Conservation (phyloP, 2,888 invertebrate species). For the Caenorhabditis imperialis region DNA sequence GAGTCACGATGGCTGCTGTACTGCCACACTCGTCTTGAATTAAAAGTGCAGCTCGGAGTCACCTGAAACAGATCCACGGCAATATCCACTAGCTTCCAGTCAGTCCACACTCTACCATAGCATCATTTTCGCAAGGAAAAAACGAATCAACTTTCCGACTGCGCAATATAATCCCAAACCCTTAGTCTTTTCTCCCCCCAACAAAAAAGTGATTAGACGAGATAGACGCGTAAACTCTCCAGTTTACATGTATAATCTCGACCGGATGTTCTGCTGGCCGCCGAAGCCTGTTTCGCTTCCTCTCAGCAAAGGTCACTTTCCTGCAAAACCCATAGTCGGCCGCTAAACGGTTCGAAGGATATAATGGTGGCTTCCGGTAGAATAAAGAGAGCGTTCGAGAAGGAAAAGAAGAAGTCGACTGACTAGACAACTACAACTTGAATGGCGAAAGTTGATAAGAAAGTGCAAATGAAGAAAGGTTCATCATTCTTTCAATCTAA, state of each 20-base stretch:
- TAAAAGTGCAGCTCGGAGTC: too few relatives aligned
- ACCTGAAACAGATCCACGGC: too few relatives aligned
- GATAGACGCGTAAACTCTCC: conserved; percentile 13
- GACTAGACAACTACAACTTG: too few relatives aligned
- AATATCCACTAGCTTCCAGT: not conserved
- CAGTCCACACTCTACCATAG: not conserved
- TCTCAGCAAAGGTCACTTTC: conserved; percentile 41
- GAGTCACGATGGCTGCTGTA: too few relatives aligned
- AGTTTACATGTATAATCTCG: conserved; percentile 39
- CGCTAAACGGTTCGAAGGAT: conserved; percentile 27
- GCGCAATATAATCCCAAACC: conserved; percentile 6
- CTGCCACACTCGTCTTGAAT: too few relatives aligned
- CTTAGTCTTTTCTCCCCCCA: too few relatives aligned
- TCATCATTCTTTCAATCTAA: too few relatives aligned
- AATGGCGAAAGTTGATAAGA: too few relatives aligned
- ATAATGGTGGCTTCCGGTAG: not conserved
- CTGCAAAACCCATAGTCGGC: conserved; percentile 26
- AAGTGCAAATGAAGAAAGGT: too few relatives aligned
- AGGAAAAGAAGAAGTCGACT: too few relatives aligned
- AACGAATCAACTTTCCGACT: not conserved
- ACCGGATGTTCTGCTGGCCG: conserved; percentile 16
- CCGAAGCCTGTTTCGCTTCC: conserved; percentile 31
- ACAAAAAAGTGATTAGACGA: conserved; percentile 28
- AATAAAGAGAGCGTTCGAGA: not conserved
- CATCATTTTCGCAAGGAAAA: conserved; percentile 4